Percentiles rank a stretch among this genome's conserved stretches.
These are phyloP conservation scores for Calameuta filiformis DNA, from an alignment of 2,888 invertebrate species.

Conservation along the genomic window DNA sequence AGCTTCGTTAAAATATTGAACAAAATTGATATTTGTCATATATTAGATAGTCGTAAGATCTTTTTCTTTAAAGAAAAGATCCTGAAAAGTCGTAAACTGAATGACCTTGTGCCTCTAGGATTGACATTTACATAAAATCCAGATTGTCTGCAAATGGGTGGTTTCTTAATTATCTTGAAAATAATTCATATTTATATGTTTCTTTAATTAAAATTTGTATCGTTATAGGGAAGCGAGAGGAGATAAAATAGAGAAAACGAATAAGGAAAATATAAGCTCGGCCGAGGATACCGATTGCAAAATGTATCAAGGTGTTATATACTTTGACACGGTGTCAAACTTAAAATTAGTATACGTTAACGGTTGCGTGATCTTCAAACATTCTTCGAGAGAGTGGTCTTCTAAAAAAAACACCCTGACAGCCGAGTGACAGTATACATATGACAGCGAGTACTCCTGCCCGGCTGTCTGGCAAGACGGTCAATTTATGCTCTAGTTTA, in stretches of 20 bases:
- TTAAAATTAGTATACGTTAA: conserved; percentile 56
- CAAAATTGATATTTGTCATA: background rate
- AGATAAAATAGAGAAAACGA: background rate
- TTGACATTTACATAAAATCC: background rate
- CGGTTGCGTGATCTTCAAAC: conserved; percentile 50
- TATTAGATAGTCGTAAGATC: background rate
- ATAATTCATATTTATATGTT: background rate
- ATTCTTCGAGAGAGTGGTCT: conserved; percentile 44
- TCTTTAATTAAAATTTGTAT: background rate
- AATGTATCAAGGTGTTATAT: conserved; percentile 17
- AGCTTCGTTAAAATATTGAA: background rate
- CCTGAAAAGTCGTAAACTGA: background rate
- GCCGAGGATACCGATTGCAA: conserved; percentile 8
- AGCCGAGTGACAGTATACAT: conserved; percentile 18
- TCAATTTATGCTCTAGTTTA: background rate
- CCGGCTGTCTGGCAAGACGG: background rate
- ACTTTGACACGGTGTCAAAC: conserved; percentile 44
- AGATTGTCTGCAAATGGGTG: background rate
- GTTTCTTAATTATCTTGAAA: background rate
- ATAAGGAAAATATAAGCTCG: background rate
- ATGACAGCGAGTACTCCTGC: background rate
- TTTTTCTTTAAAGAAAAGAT: background rate
- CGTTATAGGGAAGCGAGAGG: background rate
- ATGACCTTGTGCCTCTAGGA: background rate
- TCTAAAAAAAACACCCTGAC: conserved; percentile 44